A percentile compares a stretch with the other conserved stretches of the same genome.
phyloP scores from a whole-genome alignment of 2,113 vertebrate genomes.

The Lepus europaeus region DNA sequence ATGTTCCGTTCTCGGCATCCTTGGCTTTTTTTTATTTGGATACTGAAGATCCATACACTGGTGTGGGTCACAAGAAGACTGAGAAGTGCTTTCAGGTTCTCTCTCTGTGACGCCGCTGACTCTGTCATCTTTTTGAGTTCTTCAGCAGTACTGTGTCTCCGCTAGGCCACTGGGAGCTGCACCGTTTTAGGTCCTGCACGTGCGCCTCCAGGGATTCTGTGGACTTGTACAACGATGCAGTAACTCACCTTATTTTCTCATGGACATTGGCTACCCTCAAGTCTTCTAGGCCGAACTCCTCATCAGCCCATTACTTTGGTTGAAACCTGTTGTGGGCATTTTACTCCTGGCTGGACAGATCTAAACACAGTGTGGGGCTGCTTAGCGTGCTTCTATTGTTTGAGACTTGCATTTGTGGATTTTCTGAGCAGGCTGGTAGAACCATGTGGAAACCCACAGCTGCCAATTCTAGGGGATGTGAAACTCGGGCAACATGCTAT shows the following conservation, averaged over 20 bases:
- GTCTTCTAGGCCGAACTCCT: not conserved
- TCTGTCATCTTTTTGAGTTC: not conserved
- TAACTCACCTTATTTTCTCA: not conserved
- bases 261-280: not conserved
- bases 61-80: not conserved
- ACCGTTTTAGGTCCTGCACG: not conserved
- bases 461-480: not conserved
- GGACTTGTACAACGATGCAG: not conserved
- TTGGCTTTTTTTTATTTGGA: not conserved
- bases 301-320: not conserved
- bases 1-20: not conserved
- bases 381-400: not conserved
- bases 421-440: not conserved
- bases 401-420: not conserved
- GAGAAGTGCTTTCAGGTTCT: not conserved
- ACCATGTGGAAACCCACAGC: not conserved
- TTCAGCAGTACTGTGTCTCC: not conserved
- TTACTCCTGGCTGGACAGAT: not conserved
- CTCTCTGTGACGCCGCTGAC: not conserved
- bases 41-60: not conserved
- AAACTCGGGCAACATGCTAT: not conserved
- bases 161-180: not conserved
- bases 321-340: not conserved
- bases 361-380: not conserved
- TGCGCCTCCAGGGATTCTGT: not conserved